These are phyloP conservation scores for Slavum lentiscoides DNA, from an alignment of 2,888 invertebrate species.

Conservation along the genomic window DNA sequence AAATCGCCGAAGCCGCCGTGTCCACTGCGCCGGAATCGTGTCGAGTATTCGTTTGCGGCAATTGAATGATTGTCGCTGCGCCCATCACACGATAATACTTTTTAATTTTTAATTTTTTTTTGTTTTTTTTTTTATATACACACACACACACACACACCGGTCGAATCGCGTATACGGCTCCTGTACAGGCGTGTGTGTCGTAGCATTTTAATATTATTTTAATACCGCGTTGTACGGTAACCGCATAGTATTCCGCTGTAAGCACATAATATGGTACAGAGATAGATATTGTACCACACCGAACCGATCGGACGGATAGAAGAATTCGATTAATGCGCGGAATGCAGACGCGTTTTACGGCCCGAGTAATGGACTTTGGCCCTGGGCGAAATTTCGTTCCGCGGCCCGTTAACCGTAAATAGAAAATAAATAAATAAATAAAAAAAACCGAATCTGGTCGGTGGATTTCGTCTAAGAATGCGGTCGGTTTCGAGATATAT, in stretches of 20 bases:
- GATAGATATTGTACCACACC: no score
- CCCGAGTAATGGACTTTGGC: slow-evolving; percentile 45
- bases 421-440: slow-evolving; percentile 11
- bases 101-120: no score
- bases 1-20: slow-evolving; percentile 14
- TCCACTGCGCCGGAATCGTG: slow-evolving; percentile 33
- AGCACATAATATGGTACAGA: no score
- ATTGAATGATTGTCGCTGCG: background rate
- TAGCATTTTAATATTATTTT: no score
- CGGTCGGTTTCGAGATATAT: slow-evolving; percentile 30
- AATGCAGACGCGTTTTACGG: slow-evolving; percentile 45
- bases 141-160: no score
- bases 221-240: no score
- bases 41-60: slow-evolving; percentile 23
- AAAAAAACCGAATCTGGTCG: slow-evolving; percentile 24
- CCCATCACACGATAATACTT: no score
- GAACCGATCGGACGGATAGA: background rate
- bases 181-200: no score
- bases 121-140: no score
- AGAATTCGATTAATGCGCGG: slow-evolving; percentile 41
- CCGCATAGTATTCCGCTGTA: no score
- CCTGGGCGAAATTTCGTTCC: slow-evolving; percentile 49
- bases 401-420: slow-evolving; percentile 16
- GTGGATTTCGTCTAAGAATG: slow-evolving; percentile 42
- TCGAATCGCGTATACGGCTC: no score